Evolutionary conservation across 2,888 invertebrate species (phyloP), one percentile per base, ranked within the genome.

Genomic region (Cybosia mesomella): DNA sequence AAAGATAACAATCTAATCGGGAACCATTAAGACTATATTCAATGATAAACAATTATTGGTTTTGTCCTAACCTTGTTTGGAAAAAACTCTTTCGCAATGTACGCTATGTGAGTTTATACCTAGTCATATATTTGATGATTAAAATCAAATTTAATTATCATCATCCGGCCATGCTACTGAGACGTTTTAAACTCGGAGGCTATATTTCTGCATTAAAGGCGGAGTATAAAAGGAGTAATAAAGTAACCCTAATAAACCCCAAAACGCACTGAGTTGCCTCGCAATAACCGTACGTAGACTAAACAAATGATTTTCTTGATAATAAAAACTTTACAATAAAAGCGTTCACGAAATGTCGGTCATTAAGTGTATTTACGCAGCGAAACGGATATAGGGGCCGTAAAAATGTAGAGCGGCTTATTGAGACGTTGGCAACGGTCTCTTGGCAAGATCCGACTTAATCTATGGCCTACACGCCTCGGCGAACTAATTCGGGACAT

Each of bases 241-340:
- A 93, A 93, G 85, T 87, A 86, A 89, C 92, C 92, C 91, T 89
- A 92, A 94, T 94, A 94, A 93, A 94, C 92, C 92, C 91, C 89
- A 88, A 92, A 92, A 91, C 88, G 89, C 89, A 91, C 87, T 85
- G 89, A 87, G 85, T 85, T 86, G 89, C 86, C 85, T 90, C 90
- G 92, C 92, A 90, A 92, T 91, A 91, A 91, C 91, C 91, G 90
- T 93, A 93, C 88, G 93, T 92, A 93, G 93, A 93, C 93, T 94
- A 94, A 94, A 94, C 94, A 94, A 93, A 94, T 92, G 92, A 93
- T 92, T 91, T 91, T 93, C 91, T 87, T 87, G 92, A 93, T 92
- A 93, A 93, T 94, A 94, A 94, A 94, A 94, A 93, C 92, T 92
- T 93, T 89, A 93, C 93, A 93, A 93, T 94, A 94, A 93, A 93